Evolutionary conservation across 2,797 vertebrate species (phyloP).

Genomic region (Lacerta viridis): DNA sequence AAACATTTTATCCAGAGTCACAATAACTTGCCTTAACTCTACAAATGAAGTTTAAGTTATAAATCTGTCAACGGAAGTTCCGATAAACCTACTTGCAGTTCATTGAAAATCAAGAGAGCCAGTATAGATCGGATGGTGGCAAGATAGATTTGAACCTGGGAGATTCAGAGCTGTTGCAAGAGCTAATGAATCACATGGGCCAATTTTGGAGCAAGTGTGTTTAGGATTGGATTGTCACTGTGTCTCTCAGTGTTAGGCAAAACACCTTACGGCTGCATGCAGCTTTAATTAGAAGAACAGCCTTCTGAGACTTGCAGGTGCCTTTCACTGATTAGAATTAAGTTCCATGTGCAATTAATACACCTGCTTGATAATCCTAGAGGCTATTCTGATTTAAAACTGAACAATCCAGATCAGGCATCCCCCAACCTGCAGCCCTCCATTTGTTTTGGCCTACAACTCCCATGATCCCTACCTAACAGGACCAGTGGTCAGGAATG

Average conservation of each 20-base stretch:
- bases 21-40: background rate
- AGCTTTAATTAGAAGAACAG: background rate
- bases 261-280: background rate
- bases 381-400: background rate
- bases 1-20: background rate
- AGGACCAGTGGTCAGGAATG: no score
- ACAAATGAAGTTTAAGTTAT: background rate
- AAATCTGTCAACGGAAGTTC: background rate
- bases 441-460: no score
- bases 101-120: background rate
- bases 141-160: background rate
- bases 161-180: background rate
- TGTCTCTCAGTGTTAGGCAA: rapidly evolving
- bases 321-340: slow-evolving; percentile 26
- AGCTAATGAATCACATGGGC: background rate
- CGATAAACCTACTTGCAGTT: background rate
- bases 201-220: background rate
- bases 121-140: background rate
- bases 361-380: background rate
- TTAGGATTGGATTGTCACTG: background rate
- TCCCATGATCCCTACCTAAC: no score
- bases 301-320: slow-evolving; percentile 1
- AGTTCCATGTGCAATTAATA: background rate
- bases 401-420: background rate
- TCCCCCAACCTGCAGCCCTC: no score